A percentile compares a stretch with the other conserved stretches of the same genome.
These are phyloP conservation scores for Rhagophthalmus giganteus DNA, from an alignment of 2,888 invertebrate species.

Conservation along the genomic window DNA sequence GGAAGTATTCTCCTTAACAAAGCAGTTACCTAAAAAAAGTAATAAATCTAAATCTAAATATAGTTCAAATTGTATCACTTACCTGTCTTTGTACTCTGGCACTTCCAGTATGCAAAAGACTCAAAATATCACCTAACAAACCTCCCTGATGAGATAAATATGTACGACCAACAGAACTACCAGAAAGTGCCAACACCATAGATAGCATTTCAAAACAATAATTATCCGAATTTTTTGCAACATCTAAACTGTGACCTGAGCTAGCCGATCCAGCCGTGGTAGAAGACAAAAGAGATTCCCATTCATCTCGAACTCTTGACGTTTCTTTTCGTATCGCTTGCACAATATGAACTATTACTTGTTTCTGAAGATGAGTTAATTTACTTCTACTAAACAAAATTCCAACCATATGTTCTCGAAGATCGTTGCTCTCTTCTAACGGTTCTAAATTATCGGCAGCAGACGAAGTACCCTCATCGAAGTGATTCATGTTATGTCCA, in stretches of 20 bases:
- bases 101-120: conserved; percentile 89
- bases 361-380: conserved; percentile 89
- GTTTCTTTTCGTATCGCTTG: conserved; percentile 91
- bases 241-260: conserved; percentile 54
- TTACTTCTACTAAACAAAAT: conserved; percentile 93
- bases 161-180: conserved; percentile 85
- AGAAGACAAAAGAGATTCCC: conserved; percentile 73
- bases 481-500: conserved; percentile 43
- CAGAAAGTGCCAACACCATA: conserved; percentile 91
- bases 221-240: conserved; percentile 71
- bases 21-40: conserved; percentile 70
- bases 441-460: conserved; percentile 55
- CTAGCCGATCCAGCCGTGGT: conserved; percentile 50
- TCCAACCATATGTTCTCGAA: conserved; percentile 95
- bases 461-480: conserved; percentile 45
- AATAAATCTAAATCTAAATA: not conserved
- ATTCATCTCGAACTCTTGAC: conserved; percentile 83
- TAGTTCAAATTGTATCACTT: no score
- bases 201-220: conserved; percentile 98
- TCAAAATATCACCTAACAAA: conserved; percentile 80
- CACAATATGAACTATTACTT: conserved; percentile 88
- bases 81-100: conserved; percentile 92
- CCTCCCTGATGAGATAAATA: conserved; percentile 90
- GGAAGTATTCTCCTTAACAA: conserved; percentile 84
- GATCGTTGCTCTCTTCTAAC: conserved; percentile 56